phyloP scores from a whole-genome alignment of 2,113 vertebrate species.

The Malurus cyaneus region DNA sequence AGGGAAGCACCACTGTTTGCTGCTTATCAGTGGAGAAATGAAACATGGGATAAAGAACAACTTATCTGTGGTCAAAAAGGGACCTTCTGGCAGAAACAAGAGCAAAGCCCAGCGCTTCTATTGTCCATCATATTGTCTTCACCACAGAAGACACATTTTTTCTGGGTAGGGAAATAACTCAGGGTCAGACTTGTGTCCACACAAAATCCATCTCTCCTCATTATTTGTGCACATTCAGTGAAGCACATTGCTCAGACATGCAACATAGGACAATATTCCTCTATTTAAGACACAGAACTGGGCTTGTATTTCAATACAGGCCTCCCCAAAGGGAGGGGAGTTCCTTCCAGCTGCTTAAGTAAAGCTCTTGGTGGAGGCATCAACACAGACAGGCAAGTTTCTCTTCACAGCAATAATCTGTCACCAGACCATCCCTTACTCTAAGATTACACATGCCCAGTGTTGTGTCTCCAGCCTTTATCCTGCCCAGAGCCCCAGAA shows the following conservation, averaged over 20 bases:
- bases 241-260: accelerated
- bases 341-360: neutral
- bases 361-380: neutral
- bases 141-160: neutral
- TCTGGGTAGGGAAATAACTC: neutral
- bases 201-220: neutral
- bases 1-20: neutral
- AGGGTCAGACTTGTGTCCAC: accelerated
- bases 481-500: neutral
- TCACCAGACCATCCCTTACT: neutral
- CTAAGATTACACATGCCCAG: accelerated
- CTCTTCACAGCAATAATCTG: accelerated
- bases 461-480: accelerated
- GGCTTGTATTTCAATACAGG: neutral
- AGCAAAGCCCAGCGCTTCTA: neutral
- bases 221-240: accelerated
- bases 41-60: neutral
- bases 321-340: too few relatives aligned
- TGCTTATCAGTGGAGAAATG: neutral
- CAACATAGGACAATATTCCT: accelerated
- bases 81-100: neutral
- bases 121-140: neutral
- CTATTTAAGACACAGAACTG: neutral
- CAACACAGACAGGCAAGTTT: neutral
- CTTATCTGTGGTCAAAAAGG: neutral